A percentile compares a stretch with the other conserved stretches of the same genome.
Conservation (phyloP, 2,888 invertebrate species). For the Troides aeacus region DNA sequence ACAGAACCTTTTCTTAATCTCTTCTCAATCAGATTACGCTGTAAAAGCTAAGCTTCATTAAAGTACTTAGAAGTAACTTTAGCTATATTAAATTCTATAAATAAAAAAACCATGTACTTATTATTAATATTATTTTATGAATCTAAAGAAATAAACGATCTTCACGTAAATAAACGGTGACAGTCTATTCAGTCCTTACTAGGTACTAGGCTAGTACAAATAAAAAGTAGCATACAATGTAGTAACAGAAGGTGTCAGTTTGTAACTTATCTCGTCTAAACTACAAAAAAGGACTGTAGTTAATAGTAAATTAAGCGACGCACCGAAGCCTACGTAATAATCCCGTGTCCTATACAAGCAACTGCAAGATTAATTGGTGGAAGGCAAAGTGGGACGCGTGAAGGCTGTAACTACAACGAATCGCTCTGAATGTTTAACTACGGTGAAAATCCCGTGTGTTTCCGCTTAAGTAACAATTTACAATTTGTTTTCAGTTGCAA, state of each 20-base stretch:
- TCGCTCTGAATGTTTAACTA: background rate
- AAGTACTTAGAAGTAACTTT: too few relatives aligned
- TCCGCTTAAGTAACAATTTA: background rate
- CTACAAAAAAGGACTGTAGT: background rate
- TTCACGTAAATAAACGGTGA: too few relatives aligned
- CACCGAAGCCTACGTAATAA: background rate
- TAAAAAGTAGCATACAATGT: too few relatives aligned
- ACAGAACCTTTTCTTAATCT: too few relatives aligned
- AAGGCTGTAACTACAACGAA: conserved; percentile 1
- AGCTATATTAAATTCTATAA: too few relatives aligned
- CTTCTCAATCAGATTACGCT: too few relatives aligned
- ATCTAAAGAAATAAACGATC: too few relatives aligned
- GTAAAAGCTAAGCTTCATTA: too few relatives aligned
- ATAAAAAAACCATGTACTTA: too few relatives aligned
- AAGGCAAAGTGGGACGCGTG: conserved; percentile 8
- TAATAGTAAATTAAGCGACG: background rate
- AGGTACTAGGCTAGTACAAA: too few relatives aligned
- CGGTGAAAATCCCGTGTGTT: background rate
- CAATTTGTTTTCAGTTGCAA: conserved; percentile 6
- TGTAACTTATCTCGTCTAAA: background rate
- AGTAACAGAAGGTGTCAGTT: background rate
- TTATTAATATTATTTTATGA: too few relatives aligned
- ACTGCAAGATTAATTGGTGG: conserved; percentile 7
- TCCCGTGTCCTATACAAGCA: conserved; percentile 1
- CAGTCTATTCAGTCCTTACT: too few relatives aligned